A percentile compares a stretch with the other conserved stretches of the same genome.
These are phyloP conservation scores for Sitobion miscanthi DNA, from an alignment of 1,140 invertebrate genomes.

Conservation along the genomic window DNA sequence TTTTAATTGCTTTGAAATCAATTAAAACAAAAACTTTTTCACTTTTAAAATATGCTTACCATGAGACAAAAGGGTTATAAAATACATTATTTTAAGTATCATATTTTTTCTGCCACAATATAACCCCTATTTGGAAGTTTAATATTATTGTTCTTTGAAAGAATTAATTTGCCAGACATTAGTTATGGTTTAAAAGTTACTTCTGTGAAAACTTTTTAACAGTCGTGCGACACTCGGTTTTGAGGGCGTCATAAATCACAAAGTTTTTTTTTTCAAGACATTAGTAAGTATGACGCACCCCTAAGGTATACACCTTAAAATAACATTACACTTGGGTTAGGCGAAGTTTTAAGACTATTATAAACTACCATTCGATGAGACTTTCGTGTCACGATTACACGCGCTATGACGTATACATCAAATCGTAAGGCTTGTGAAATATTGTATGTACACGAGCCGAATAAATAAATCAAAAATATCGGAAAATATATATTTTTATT, in stretches of 20 bases:
- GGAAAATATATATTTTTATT: background rate
- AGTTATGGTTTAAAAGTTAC: slow-evolving; percentile 55
- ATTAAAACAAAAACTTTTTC: slow-evolving; percentile 48
- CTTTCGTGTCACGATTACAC: slow-evolving; percentile 35
- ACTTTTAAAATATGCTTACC: background rate
- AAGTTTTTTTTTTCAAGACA: slow-evolving; percentile 49
- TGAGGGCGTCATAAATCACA: slow-evolving; percentile 47
- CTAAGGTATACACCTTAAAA: slow-evolving; percentile 39
- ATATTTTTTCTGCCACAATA: slow-evolving; percentile 8
- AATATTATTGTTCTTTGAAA: slow-evolving; percentile 51
- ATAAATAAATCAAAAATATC: background rate
- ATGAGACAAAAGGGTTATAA: slow-evolving; percentile 24
- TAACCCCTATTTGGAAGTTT: background rate
- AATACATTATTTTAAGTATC: slow-evolving; percentile 24
- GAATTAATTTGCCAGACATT: slow-evolving; percentile 56
- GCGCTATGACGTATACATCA: background rate
- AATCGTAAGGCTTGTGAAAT: background rate
- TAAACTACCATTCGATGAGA: slow-evolving; percentile 45
- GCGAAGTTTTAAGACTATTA: slow-evolving; percentile 53
- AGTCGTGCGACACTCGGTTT: slow-evolving; percentile 54
- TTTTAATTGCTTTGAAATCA: slow-evolving; percentile 38
- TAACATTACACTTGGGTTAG: slow-evolving; percentile 45
- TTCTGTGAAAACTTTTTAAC: slow-evolving; percentile 33
- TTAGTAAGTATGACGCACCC: slow-evolving; percentile 37
- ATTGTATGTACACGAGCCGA: slow-evolving; percentile 1